phyloP scores from a whole-genome alignment of 92 coral and sea anemone genomes.

The Epizoanthus ramosus region DNA sequence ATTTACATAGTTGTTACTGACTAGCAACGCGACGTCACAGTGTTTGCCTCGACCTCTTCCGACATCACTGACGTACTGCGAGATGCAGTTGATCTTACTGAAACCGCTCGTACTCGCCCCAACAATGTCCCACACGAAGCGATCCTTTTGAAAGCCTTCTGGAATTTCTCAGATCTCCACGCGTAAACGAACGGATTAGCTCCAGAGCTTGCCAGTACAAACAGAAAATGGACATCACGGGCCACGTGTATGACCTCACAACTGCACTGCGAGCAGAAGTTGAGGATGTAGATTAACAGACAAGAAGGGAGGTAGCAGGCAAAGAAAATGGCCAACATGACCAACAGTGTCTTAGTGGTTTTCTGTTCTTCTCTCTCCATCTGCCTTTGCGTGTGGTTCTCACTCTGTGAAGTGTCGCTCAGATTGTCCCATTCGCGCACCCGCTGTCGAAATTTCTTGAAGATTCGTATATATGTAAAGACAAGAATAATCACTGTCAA shows the following conservation, averaged over 20 bases:
- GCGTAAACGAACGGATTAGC: constrained; percentile 30
- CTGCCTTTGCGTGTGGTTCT: constrained; percentile 21
- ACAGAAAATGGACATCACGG: constrained; percentile 18
- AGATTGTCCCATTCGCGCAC: constrained; percentile 24
- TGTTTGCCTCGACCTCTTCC: no score
- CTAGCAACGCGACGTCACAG: no score
- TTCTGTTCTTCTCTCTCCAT: constrained; percentile 23
- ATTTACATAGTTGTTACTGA: no score
- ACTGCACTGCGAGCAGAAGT: constrained; percentile 8
- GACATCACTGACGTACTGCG: no score
- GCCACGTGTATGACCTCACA: constrained; percentile 22
- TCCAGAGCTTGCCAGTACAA: constrained; percentile 12
- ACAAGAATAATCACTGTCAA: constrained; percentile 1
- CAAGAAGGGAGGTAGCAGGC: constrained; percentile 21
- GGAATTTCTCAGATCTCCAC: constrained; percentile 17
- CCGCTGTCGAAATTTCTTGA: constrained; percentile 26
- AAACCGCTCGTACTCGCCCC: not conserved
- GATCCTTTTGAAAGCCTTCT: constrained; percentile 11
- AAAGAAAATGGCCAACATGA: constrained; percentile 24
- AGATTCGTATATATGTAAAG: constrained; percentile 27
- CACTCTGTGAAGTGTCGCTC: not conserved
- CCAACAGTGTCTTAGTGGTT: constrained; percentile 20
- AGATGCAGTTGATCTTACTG: not conserved
- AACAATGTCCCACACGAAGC: not conserved
- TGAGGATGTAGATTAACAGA: constrained; percentile 27